Evolutionary conservation across 2,113 vertebrate species (phyloP), one percentile per base, ranked within the genome.

Genomic region (Megatriorchis doriae): DNA sequence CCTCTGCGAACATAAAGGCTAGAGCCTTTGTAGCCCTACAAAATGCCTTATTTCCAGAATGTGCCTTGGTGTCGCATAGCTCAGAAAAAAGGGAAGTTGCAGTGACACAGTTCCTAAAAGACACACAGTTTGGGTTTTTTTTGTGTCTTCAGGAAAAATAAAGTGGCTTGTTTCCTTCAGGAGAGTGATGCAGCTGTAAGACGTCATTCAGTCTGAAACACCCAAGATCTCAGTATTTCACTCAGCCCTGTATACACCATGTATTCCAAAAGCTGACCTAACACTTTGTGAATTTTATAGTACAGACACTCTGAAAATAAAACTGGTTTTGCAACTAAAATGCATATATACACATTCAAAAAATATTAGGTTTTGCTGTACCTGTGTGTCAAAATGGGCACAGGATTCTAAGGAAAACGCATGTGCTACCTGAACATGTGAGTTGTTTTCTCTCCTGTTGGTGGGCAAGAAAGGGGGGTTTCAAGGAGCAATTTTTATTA

Each of bases 351-450:
- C 8, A 3, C 1, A 4, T 13, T 22, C 34, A 59, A 50, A 52
- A 61, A 38, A 11, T 2, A 21, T 2, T 13, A 47, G 48, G 34
- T 34, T 91, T 55, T 81, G 40, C 53, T 50, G 36, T 34, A 65
- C 3, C 4, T 90, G 48, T n/a, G 47, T 16, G n/a, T 56, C 52
- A 66, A 48, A 62, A 48, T 0, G 11, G 47, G 52, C n/a, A 58
- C 14, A 15, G 32, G 19, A 72, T 4, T 74, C 74, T 43, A 43
- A 36, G 45, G 43, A 52, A 53, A 86, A 71, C 1, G 5, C 17
- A 14, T 14, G 22, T 4, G 26, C 36, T 52, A 40, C 61, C 66
- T n/a, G 21, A 48, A n/a, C 4, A 25, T 0, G 5, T 0, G 9
- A 85, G 61, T 11, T 53, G 47, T 10, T 62, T 47, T 62, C 66